Percentiles rank a stretch among this genome's conserved stretches.
Conservation (phyloP, 1,140 invertebrate species). For the Drosophila lacteicornis region DNA sequence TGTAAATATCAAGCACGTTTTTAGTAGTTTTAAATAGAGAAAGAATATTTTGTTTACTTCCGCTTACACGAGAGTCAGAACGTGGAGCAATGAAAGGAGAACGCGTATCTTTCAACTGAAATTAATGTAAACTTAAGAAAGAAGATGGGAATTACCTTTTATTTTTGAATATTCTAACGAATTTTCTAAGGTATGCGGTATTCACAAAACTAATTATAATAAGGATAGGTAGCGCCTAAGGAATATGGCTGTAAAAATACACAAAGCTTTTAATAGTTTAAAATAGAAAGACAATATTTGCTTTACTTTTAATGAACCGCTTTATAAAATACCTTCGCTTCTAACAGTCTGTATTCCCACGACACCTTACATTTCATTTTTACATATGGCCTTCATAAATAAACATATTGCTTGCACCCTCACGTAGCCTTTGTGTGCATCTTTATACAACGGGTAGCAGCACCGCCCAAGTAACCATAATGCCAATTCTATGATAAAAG, state of each 20-base stretch:
- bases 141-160: background rate
- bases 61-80: constrained; percentile 3
- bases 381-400: constrained; percentile 11
- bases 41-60: background rate
- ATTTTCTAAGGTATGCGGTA: background rate
- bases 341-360: background rate
- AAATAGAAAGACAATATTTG: background rate
- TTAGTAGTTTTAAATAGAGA: background rate
- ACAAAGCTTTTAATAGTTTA: no score
- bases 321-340: background rate
- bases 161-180: background rate
- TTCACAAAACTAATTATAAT: background rate
- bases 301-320: background rate
- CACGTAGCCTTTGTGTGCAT: constrained; percentile 25
- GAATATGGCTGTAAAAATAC: background rate
- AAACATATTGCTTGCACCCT: constrained; percentile 2
- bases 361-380: background rate
- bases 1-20: background rate
- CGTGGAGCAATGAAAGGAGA: background rate
- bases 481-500: constrained; percentile 70
- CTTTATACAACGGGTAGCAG: constrained; percentile 22
- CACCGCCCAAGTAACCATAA: constrained; percentile 31
- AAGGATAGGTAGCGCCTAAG: background rate
- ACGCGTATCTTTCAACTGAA: background rate
- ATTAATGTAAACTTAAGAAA: background rate